A percentile compares a stretch with the other conserved stretches of the same genome.
Evolutionary conservation across 2,888 invertebrate genomes (phyloP).

Genomic region (Hypsopygia costalis): DNA sequence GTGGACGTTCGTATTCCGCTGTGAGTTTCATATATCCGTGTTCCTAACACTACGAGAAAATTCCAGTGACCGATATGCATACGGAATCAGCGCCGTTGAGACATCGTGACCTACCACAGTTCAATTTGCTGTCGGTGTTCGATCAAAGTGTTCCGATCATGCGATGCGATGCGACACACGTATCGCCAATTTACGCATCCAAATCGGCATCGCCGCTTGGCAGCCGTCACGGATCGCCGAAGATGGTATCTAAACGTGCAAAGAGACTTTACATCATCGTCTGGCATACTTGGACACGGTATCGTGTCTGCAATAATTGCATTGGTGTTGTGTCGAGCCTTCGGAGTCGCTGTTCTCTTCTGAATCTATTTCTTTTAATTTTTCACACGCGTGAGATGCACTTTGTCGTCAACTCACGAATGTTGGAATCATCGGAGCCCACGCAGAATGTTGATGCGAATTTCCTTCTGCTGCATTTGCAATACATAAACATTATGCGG

Average conservation of each 20-base stretch:
- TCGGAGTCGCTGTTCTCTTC: not conserved
- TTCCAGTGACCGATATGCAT: constrained; percentile 40
- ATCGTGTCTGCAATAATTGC: not conserved
- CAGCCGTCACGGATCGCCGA: constrained; percentile 24
- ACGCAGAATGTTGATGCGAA: constrained; percentile 74
- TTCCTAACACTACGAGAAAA: constrained; percentile 14
- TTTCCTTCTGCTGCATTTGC: constrained; percentile 66
- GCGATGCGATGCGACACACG: constrained; percentile 59
- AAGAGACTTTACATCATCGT: not conserved
- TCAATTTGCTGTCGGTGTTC: constrained; percentile 47
- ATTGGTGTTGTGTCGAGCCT: not conserved
- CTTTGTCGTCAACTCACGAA: constrained; percentile 65
- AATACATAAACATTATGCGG: constrained; percentile 71
- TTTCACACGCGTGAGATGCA: constrained; percentile 71
- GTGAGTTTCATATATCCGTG: constrained; percentile 2
- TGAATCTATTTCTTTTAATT: constrained; percentile 52
- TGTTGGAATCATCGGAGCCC: constrained; percentile 64
- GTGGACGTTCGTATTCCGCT: constrained; percentile 40
- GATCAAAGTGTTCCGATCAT: constrained; percentile 47
- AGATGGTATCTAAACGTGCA: constrained; percentile 8
- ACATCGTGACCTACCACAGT: constrained; percentile 63
- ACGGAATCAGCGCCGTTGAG: constrained; percentile 37
- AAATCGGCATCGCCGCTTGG: constrained; percentile 23
- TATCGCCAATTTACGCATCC: constrained; percentile 59
- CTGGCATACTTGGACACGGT: not conserved